Conservation (phyloP, 2,888 invertebrate species). For the Andrena haemorrhoa region DNA sequence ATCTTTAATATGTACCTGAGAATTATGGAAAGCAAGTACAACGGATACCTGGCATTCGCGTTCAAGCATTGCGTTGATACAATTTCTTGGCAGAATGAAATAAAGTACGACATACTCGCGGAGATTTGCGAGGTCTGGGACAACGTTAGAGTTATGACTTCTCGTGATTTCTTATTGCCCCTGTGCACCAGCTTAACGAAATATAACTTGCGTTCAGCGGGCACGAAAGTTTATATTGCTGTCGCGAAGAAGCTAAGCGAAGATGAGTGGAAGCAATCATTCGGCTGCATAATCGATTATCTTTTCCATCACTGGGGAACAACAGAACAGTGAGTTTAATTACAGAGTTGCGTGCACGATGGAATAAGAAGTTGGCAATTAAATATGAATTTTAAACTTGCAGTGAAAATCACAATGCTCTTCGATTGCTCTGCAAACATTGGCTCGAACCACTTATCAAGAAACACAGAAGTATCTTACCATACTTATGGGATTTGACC, state of each 20-base stretch:
- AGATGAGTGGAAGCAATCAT: constrained; percentile 85
- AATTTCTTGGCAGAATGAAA: constrained; percentile 87
- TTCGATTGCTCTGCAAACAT: constrained; percentile 76
- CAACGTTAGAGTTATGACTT: constrained; percentile 65
- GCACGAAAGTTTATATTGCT: constrained; percentile 87
- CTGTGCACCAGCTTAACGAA: constrained; percentile 84
- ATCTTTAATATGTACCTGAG: constrained; percentile 85
- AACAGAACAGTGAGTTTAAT: constrained; percentile 70
- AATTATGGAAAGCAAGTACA: constrained; percentile 77
- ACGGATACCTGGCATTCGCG: constrained; percentile 73
- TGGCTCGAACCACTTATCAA: constrained; percentile 79
- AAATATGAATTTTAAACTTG: constrained; percentile 45
- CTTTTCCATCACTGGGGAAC: constrained; percentile 77
- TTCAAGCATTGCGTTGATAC: constrained; percentile 77
- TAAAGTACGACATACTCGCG: constrained; percentile 87
- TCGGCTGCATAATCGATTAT: constrained; percentile 82
- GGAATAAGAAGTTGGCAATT: background rate
- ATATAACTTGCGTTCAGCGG: constrained; percentile 87
- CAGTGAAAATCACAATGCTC: constrained; percentile 73
- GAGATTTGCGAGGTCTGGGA: constrained; percentile 84
- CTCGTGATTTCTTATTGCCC: constrained; percentile 67
- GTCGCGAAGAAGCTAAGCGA: constrained; percentile 85
- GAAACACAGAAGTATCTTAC: constrained; percentile 61
- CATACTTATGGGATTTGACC: constrained; percentile 69
- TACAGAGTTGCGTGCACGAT: background rate